Evolutionary conservation across 2,113 vertebrate species (phyloP), one percentile per base, ranked within the genome.

Genomic region (Vimba vimba): DNA sequence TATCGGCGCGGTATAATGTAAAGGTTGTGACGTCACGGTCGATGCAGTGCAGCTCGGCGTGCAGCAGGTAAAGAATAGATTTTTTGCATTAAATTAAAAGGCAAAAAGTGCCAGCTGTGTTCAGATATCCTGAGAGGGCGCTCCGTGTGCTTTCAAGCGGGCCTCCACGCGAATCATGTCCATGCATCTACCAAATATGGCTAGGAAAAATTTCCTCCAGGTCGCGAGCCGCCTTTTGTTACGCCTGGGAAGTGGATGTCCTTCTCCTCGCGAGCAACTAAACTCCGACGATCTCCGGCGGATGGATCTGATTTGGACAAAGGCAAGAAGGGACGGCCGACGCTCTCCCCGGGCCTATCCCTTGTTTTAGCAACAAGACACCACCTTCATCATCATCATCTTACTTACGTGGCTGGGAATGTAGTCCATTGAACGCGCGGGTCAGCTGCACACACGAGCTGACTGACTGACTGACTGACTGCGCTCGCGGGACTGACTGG

Each of bases 321-420:
- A 74, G 43, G 55, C 74, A 15, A 85, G 25, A 94, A 94, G 93
- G 94, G 93, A 93, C 86, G 95, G 94, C 93, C 92, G 93, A 92
- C 88, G 93, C 91, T 93, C 82, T 79, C 82, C 92, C 93, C 91
- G 91, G 93, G 93, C 95, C 95, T 94, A 92, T 94, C 94, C 95
- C 95, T 93, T 47, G 91, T 87, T 94, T 95, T 93, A 96, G 94
- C 95, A 94, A 74, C 66, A 55, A 93, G 94, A 91, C 95, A 96
- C 94, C 94, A 92, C 95, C 93, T 93, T 91, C 89, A 89, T 86
- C 87, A 90, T 84, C 85, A 92, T 90, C 88, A 90, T 89, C 86
- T 91, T 94, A 95, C 96, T 96, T 95, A 96, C 96, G 95, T 96
- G 96, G 95, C 96, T 91, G 93, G 92, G 94, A 94, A 93, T 93